Evolutionary conservation across 2,797 vertebrate genomes (phyloP).

Genomic region (Epinephelus awoara): DNA sequence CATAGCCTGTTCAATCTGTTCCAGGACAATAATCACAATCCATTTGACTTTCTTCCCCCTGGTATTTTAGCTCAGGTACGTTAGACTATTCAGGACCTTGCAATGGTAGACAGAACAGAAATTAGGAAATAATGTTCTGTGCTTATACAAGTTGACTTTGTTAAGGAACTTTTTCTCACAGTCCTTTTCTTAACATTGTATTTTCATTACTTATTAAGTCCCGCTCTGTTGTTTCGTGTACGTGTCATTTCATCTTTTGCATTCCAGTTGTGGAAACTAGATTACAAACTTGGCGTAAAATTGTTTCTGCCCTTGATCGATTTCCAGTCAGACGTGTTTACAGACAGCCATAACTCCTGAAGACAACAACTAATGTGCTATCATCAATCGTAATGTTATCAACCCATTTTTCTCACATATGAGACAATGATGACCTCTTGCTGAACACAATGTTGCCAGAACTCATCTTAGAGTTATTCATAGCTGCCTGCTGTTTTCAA

Average conservation of each 20-base stretch:
- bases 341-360: slow-evolving; percentile 73
- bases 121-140: slow-evolving; percentile 57
- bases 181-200: neutral
- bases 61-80: slow-evolving; percentile 88
- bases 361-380: slow-evolving; percentile 73
- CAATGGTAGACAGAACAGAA: slow-evolving; percentile 70
- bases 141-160: slow-evolving; percentile 55
- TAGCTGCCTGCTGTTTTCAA: slow-evolving; percentile 74
- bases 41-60: slow-evolving; percentile 91
- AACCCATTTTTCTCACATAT: slow-evolving; percentile 69
- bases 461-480: slow-evolving; percentile 67
- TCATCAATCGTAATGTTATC: slow-evolving; percentile 77
- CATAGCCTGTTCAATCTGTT: slow-evolving; percentile 92
- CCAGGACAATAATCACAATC: slow-evolving; percentile 93
- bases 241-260: slow-evolving; percentile 25
- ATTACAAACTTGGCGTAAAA: slow-evolving; percentile 54
- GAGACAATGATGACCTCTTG: slow-evolving; percentile 71
- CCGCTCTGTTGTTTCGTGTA: neutral
- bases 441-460: slow-evolving; percentile 59
- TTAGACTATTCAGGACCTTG: slow-evolving; percentile 70
- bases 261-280: slow-evolving; percentile 33
- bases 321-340: slow-evolving; percentile 68
- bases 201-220: neutral
- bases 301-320: slow-evolving; percentile 68
- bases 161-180: slow-evolving; percentile 29